Percentiles rank a stretch among this genome's conserved stretches.
Evolutionary conservation across 2,888 invertebrate genomes (phyloP).

Genomic region (Rhorus exstirpatorius): DNA sequence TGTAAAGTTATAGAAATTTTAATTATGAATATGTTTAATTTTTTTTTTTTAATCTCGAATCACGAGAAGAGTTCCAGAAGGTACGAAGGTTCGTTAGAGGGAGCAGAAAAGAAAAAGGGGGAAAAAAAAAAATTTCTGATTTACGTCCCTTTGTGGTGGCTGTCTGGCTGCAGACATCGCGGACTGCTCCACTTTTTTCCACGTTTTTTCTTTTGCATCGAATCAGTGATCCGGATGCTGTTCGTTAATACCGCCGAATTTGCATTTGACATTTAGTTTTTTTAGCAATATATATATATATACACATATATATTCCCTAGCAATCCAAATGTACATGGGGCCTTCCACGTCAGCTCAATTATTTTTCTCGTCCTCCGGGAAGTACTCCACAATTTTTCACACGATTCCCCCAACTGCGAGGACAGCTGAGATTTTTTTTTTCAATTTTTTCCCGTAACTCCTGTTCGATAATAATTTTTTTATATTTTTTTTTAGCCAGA

Average conservation of each 20-base stretch:
- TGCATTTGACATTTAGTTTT: constrained; percentile 70
- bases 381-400: background rate
- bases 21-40: constrained; percentile 1
- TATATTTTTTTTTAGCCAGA: constrained; percentile 2
- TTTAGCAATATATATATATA: constrained; percentile 1
- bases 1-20: background rate
- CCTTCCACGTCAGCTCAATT: background rate
- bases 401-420: background rate
- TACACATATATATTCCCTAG: background rate
- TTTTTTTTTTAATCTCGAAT: constrained; percentile 7
- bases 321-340: background rate
- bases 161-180: background rate
- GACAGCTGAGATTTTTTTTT: too few relatives aligned
- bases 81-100: constrained; percentile 27
- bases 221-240: constrained; percentile 49
- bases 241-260: constrained; percentile 58
- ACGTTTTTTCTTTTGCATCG: constrained; percentile 9
- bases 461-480: background rate
- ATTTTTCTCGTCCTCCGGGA: background rate
- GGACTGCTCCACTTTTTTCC: constrained; percentile 32
- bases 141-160: constrained; percentile 37
- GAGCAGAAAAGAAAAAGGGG: background rate
- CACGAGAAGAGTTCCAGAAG: constrained; percentile 1
- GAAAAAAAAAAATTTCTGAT: constrained; percentile 39
- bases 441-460: background rate